Evolutionary conservation across 2,797 vertebrate genomes (phyloP), one percentile per base, ranked within the genome.

Genomic region (Bradypodion ventrale): DNA sequence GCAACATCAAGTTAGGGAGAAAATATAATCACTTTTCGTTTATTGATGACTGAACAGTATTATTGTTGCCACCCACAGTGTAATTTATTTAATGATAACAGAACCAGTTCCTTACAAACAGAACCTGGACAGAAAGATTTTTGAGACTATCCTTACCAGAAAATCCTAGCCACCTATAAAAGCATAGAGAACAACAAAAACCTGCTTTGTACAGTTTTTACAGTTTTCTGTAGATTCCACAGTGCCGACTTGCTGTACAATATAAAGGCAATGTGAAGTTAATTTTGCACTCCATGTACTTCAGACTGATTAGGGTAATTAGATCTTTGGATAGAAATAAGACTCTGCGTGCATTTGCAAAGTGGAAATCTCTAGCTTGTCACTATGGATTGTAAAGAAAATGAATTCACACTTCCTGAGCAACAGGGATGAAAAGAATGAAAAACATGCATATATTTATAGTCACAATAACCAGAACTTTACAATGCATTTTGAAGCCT

Each of bases 231-330:
- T 19, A 23, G 66, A 91, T 87, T 89, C 73, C 86, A 79, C 66
- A 77, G 85, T 88, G 82, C 2, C 25, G 40, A 35, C 70, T 93
- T 91, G 77, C 87, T 76, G 35, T 88, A 89, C 0, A 10, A 89
- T 75, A 66, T 79, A 86, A 88, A 94, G 88, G 88, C 82, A 89
- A 90, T 93, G 89, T 93, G 87, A 90, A 90, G 88, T 92, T 92
- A 95, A 93, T 93, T 94, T 94, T 72, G 75, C 76, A 87, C 91
- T 94, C 86, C 87, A 82, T 83, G 78, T 90, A 90, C 89, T 90
- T 91, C 90, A 82, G 78, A 87, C 87, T 93, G 89, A 85, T 90
- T 87, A 92, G 75, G 9, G 7, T 83, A 92, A 92, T 89, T 89
- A 93, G 86, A 87, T 92, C 82, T 89, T 89, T 87, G 85, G 85